phyloP scores from a whole-genome alignment of 2,797 vertebrate species.

The Pipistrellus pygmaeus region DNA sequence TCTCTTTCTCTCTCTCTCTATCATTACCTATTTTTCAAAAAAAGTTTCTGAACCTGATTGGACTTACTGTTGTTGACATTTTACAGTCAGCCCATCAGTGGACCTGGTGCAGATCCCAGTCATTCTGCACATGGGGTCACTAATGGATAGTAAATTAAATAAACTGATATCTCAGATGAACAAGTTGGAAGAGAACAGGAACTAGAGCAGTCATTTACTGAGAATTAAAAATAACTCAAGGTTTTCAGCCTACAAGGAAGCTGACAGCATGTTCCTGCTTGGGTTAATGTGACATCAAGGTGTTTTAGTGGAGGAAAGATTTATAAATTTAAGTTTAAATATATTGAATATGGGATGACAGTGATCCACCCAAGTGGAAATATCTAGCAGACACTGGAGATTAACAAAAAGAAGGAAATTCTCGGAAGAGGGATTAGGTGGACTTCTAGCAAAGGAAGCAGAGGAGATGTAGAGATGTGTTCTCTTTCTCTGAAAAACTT shows the following conservation, averaged over 20 bases:
- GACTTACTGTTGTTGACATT: not conserved
- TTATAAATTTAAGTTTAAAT: not conserved
- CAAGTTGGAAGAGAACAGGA: slow-evolving; percentile 17
- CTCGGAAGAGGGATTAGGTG: not conserved
- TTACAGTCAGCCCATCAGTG: not conserved
- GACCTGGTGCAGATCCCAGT: not conserved
- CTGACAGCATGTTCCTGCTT: not conserved
- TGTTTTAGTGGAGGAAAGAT: not conserved
- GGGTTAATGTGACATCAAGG: not conserved
- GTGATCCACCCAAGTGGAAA: not conserved
- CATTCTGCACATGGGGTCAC: not conserved
- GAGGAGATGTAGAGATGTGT: not conserved
- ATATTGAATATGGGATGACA: not conserved
- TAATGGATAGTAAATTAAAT: slow-evolving; percentile 59
- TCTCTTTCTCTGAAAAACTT: not conserved
- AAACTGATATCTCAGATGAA: slow-evolving; percentile 26
- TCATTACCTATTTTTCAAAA: not conserved
- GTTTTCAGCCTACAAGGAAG: not conserved
- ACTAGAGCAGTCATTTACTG: not conserved
- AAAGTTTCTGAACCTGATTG: not conserved
- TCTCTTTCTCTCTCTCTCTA: not conserved
- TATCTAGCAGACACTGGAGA: not conserved
- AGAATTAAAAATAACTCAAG: slow-evolving; percentile 49
- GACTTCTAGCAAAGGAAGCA: not conserved
- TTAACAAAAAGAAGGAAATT: not conserved